phyloP scores from a whole-genome alignment of 2,888 invertebrate species.

The Frankliniella fusca region DNA sequence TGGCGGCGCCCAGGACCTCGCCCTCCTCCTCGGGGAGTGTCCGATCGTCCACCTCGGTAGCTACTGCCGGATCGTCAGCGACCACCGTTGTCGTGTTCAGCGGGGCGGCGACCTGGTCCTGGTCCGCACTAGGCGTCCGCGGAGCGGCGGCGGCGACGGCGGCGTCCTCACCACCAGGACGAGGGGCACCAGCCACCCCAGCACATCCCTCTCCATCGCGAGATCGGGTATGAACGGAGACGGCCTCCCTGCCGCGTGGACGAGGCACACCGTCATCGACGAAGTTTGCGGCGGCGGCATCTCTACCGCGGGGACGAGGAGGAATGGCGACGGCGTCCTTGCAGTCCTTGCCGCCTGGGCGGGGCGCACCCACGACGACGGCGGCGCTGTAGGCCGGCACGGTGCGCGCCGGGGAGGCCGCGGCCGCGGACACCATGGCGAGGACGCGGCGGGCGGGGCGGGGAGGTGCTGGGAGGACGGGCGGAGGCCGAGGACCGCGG shows the following conservation, averaged over 20 bases:
- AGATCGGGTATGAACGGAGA: no score
- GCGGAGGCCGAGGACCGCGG: no score
- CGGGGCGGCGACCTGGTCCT: neutral
- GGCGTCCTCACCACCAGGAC: no score
- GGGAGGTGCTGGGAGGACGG: no score
- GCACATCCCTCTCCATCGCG: no score
- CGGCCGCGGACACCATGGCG: slow-evolving; percentile 3
- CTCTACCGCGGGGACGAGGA: no score
- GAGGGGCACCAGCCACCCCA: no score
- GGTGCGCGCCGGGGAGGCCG: slow-evolving; percentile 6
- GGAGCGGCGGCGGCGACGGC: neutral
- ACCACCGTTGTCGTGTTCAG: neutral
- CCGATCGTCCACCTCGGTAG: neutral
- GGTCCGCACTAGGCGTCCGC: neutral
- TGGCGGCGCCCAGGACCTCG: neutral
- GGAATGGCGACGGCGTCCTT: neutral
- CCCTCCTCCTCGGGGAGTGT: neutral
- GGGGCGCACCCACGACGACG: neutral
- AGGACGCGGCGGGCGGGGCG: neutral
- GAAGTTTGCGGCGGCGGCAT: no score
- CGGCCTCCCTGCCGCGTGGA: no score
- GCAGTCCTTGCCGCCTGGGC: neutral
- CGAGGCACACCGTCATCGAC: no score
- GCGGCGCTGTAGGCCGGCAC: neutral
- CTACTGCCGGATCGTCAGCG: neutral